Percentiles rank a stretch among this genome's conserved stretches.
phyloP scores from a whole-genome alignment of 2,888 invertebrate species.

The Volucella zonaria region DNA sequence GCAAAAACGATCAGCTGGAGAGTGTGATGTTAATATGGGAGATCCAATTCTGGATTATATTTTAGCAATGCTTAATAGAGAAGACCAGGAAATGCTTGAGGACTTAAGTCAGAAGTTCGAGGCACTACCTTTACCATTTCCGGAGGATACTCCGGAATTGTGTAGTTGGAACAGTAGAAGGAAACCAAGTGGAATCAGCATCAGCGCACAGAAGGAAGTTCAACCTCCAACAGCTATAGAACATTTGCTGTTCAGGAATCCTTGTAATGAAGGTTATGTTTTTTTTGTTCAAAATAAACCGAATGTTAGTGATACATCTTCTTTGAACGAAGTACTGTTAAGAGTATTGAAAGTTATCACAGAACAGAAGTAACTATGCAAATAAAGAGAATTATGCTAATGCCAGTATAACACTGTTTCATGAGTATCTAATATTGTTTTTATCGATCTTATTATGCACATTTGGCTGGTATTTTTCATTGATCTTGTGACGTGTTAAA shows the following conservation, averaged over 20 bases:
- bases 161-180: constrained; percentile 15
- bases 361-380: neutral
- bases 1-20: constrained; percentile 21
- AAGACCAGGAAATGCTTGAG: constrained; percentile 60
- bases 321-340: constrained; percentile 55
- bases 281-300: constrained; percentile 61
- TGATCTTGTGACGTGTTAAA: too few species aligned
- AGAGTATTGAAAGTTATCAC: constrained; percentile 64
- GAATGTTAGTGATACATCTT: constrained; percentile 34
- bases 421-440: too few species aligned
- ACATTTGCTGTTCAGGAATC: constrained; percentile 29
- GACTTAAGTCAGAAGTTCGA: constrained; percentile 43
- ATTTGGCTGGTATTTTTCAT: too few species aligned
- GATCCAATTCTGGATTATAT: constrained; percentile 65
- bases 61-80: constrained; percentile 54
- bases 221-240: constrained; percentile 15
- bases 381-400: neutral
- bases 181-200: neutral
- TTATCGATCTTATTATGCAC: too few species aligned
- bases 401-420: too few species aligned
- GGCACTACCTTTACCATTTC: neutral
- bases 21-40: constrained; percentile 14
- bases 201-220: neutral
- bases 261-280: constrained; percentile 61
- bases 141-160: neutral